phyloP scores from a whole-genome alignment of 2,797 vertebrate species.

The Enteromius radiatus region DNA sequence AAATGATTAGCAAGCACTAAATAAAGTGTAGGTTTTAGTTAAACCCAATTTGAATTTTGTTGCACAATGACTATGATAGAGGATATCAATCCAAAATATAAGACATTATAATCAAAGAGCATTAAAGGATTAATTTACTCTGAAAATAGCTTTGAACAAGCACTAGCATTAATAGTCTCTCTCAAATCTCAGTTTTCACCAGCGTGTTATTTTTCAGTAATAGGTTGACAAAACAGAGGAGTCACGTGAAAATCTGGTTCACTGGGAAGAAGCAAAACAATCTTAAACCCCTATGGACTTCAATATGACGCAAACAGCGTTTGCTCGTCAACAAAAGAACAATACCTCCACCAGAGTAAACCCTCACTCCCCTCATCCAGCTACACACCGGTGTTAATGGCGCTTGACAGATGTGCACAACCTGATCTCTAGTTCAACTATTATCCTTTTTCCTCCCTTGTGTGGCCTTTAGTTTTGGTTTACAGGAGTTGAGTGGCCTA shows the following conservation, averaged over 20 bases:
- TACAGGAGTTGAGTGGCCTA: not conserved
- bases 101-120: not conserved
- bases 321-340: conserved; percentile 46
- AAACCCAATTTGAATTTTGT: not conserved
- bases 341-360: conserved; percentile 31
- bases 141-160: not conserved
- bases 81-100: not conserved
- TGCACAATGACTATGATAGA: not conserved
- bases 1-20: not conserved
- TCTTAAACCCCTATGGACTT: conserved; percentile 43
- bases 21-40: not conserved
- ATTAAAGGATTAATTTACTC: not conserved
- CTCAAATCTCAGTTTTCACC: conserved; percentile 26
- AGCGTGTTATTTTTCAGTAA: conserved; percentile 29
- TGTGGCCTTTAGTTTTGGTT: conserved; percentile 23
- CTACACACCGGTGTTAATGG: conserved; percentile 20
- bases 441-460: conserved; percentile 9
- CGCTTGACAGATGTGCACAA: conserved; percentile 45
- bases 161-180: not conserved
- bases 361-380: conserved; percentile 39
- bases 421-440: conserved; percentile 31
- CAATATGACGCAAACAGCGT: conserved; percentile 51
- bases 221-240: conserved; percentile 26
- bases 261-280: conserved; percentile 50
- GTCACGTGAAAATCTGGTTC: conserved; percentile 38